Evolutionary conservation across 2,113 vertebrate genomes (phyloP).

Genomic region (Oncorhynchus clarkii): DNA sequence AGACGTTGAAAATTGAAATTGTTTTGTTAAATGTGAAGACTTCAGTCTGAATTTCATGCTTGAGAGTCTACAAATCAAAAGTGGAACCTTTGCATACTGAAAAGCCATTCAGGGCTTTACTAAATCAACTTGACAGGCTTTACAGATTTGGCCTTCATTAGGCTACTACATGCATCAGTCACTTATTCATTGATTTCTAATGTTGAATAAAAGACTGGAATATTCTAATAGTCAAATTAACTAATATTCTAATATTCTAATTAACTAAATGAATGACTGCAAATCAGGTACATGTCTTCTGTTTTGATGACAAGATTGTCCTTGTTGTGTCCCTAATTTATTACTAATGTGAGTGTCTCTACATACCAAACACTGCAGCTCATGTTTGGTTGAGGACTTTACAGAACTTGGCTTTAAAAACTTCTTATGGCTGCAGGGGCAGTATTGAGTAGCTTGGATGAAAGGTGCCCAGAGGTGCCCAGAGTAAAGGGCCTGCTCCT

Average conservation of each 20-base stretch:
- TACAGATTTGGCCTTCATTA: constrained; percentile 8
- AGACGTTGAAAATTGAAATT: neutral
- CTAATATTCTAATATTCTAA: neutral
- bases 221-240: neutral
- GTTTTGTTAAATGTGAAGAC: neutral
- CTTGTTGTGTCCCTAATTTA: neutral
- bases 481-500: too few relatives aligned
- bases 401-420: too few relatives aligned
- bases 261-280: neutral
- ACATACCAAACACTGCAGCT: neutral
- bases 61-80: constrained; percentile 33
- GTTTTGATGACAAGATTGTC: neutral
- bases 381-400: too few relatives aligned
- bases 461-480: too few relatives aligned
- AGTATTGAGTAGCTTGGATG: too few relatives aligned
- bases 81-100: constrained; percentile 23
- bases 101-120: constrained; percentile 1
- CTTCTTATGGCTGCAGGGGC: too few relatives aligned
- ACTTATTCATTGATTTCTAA: neutral
- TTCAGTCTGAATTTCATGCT: constrained; percentile 17
- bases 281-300: neutral
- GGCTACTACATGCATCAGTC: neutral
- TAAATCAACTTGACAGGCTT: constrained; percentile 23
- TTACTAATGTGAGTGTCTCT: neutral
- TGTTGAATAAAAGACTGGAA: neutral